phyloP scores from a whole-genome alignment of 1,140 invertebrate species.

The Pentalonia nigronervosa region DNA sequence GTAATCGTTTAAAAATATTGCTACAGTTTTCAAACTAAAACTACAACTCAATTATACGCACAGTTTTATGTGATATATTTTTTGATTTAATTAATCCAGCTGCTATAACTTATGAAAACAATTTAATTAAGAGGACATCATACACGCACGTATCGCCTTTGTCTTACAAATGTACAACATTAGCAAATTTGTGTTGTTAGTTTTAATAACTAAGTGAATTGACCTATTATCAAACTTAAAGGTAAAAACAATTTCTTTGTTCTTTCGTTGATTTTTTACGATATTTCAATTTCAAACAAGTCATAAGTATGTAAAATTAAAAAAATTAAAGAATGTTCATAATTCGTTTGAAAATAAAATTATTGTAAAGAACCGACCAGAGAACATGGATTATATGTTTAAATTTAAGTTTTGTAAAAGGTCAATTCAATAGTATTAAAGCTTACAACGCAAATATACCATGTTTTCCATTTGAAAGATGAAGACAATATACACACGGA shows the following conservation, averaged over 20 bases:
- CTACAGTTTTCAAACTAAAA: background rate
- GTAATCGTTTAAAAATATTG: background rate
- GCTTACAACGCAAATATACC: too few relatives aligned
- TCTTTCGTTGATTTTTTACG: background rate
- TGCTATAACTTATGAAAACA: background rate
- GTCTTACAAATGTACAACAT: background rate
- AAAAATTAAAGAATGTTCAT: background rate
- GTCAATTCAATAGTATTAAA: background rate
- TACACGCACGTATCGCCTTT: background rate
- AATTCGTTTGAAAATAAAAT: background rate
- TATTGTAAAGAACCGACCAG: too few relatives aligned
- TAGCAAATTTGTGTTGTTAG: background rate
- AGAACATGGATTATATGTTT: background rate
- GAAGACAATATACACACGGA: too few relatives aligned
- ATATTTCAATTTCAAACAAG: background rate
- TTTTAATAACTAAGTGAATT: background rate
- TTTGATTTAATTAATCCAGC: background rate
- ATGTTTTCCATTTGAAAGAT: too few relatives aligned
- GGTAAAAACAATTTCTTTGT: background rate
- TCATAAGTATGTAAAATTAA: background rate
- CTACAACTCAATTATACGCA: background rate
- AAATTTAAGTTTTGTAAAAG: background rate
- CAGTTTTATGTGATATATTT: background rate
- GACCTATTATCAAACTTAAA: background rate
- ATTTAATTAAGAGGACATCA: background rate